These are phyloP conservation scores for Synergus umbraculus DNA, from an alignment of 2,888 invertebrate species.

Conservation along the genomic window DNA sequence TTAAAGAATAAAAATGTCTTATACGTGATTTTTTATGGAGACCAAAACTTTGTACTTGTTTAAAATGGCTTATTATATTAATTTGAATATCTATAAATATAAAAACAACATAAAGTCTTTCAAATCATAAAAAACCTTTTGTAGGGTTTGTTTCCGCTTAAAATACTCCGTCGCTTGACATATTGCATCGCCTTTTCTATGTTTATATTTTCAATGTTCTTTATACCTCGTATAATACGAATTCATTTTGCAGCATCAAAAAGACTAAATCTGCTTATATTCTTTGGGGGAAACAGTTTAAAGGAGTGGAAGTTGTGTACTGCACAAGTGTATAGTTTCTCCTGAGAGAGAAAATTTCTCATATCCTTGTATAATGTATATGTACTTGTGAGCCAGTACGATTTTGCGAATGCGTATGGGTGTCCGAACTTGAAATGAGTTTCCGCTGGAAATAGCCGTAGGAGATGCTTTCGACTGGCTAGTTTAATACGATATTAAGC, in stretches of 20 bases:
- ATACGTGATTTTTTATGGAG: no score
- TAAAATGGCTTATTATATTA: no score
- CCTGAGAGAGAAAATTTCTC: neutral
- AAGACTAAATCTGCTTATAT: neutral
- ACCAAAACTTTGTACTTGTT: no score
- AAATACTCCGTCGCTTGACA: neutral
- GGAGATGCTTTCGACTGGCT: neutral
- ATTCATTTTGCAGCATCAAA: neutral
- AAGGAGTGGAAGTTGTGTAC: neutral
- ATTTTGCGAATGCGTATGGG: neutral
- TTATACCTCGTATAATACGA: neutral
- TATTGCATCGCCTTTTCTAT: neutral
- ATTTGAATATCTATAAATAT: no score
- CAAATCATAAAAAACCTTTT: neutral
- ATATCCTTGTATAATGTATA: no score
- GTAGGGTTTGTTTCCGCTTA: neutral
- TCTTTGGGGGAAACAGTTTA: neutral
- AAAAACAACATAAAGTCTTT: neutral
- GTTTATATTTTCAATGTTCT: neutral
- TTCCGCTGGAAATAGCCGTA: neutral
- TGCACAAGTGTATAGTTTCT: neutral
- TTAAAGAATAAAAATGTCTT: neutral
- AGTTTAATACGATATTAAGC: slow-evolving; percentile 1
- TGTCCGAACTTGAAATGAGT: neutral
- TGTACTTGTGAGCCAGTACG: neutral